Conservation (phyloP, 2,113 vertebrate species). For the Pipa parva region DNA sequence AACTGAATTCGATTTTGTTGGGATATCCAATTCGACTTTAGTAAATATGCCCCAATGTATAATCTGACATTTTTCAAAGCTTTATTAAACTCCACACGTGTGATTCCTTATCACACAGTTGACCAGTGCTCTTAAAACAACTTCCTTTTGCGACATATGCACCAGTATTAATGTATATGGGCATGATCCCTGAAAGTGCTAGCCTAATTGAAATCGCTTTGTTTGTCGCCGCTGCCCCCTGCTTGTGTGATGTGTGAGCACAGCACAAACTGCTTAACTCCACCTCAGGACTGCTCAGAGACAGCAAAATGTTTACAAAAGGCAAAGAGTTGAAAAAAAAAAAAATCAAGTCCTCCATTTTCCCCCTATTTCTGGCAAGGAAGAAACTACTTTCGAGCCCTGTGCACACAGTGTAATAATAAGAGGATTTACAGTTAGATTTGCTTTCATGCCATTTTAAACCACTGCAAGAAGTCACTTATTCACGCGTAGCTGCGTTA, state of each 20-base stretch:
- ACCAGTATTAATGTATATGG: constrained; percentile 11
- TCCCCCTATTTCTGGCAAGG: constrained; percentile 2
- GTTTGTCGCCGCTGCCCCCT: constrained; percentile 39
- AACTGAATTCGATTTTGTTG: no score
- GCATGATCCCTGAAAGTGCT: constrained; percentile 15
- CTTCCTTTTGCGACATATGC: constrained; percentile 1
- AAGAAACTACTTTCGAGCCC: constrained; percentile 28
- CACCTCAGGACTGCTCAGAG: constrained; percentile 27
- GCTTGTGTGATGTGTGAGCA: constrained; percentile 37
- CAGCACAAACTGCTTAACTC: constrained; percentile 36
- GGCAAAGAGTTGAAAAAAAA: constrained; percentile 3
- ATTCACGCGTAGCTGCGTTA: constrained; percentile 32
- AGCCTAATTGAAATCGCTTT: constrained; percentile 38
- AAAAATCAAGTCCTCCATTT: constrained; percentile 4
- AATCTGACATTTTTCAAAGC: no score
- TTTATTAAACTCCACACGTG: no score
- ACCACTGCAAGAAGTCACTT: constrained; percentile 45
- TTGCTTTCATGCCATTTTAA: constrained; percentile 45
- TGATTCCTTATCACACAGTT: no score
- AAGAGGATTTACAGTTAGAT: constrained; percentile 51
- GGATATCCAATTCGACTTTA: no score
- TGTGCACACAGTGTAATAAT: constrained; percentile 47
- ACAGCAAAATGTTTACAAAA: constrained; percentile 19
- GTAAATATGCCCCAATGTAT: no score
- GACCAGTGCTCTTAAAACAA: constrained; percentile 1